These are phyloP conservation scores for Temnothorax ravouxi DNA, from an alignment of 2,888 invertebrate genomes.

Conservation along the genomic window DNA sequence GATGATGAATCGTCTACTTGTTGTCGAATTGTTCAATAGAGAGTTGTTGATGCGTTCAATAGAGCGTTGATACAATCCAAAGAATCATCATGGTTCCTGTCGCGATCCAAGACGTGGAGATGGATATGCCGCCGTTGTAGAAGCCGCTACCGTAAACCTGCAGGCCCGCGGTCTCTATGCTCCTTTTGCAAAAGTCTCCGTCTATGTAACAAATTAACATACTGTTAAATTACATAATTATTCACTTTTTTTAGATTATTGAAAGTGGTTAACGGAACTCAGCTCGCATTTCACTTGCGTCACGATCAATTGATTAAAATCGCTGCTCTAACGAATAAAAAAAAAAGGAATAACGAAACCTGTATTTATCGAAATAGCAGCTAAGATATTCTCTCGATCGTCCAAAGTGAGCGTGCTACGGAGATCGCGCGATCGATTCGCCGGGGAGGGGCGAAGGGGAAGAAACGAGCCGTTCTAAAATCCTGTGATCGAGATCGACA, in stretches of 20 bases:
- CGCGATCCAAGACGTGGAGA: slow-evolving; percentile 30
- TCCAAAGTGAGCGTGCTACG: slow-evolving; percentile 25
- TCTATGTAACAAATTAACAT: slow-evolving; percentile 85
- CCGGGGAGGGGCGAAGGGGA: slow-evolving; percentile 45
- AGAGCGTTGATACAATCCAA: slow-evolving; percentile 30
- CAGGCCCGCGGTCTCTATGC: slow-evolving; percentile 94
- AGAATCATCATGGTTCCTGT: slow-evolving; percentile 43
- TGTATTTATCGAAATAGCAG: background rate
- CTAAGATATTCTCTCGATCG: background rate
- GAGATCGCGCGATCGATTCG: slow-evolving; percentile 44
- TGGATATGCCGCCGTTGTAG: slow-evolving; percentile 89
- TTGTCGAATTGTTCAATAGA: slow-evolving; percentile 5
- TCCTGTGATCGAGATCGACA: slow-evolving; percentile 74
- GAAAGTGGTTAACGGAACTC: background rate
- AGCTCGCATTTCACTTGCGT: background rate
- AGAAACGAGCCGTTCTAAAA: slow-evolving; percentile 72
- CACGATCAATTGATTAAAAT: background rate
- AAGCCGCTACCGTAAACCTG: slow-evolving; percentile 94
- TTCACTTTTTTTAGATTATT: background rate
- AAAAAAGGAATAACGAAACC: background rate
- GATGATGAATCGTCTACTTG: background rate
- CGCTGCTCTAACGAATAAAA: background rate
- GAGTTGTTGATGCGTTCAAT: slow-evolving; percentile 11
- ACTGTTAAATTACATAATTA: slow-evolving; percentile 11
- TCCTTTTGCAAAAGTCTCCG: slow-evolving; percentile 95